Evolutionary conservation across 2,113 vertebrate species (phyloP), one percentile per base, ranked within the genome.

Genomic region (Prionailurus viverrinus): DNA sequence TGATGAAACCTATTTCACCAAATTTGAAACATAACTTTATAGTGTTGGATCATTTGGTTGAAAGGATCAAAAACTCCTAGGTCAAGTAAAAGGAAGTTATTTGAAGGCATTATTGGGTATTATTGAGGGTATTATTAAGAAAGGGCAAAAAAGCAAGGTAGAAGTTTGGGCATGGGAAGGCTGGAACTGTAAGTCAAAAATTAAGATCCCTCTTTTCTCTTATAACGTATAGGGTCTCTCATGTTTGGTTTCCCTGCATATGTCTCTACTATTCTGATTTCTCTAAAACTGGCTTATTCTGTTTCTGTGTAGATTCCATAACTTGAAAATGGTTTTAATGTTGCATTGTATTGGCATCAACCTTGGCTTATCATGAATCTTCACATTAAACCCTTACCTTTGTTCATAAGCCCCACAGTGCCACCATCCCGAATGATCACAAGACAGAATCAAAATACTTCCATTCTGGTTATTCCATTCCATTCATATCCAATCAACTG

Each of bases 281-380:
- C n/a, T 63, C 25, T 83, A 71, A 79, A 79, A 48, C 27, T 63
- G 41, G 2, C 33, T 94, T 53, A 74, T 74, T 69, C 80, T 89
- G 1, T 68, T 88, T 94, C 65, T 85, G 55, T 45, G 5, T 68
- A 36, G 21, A 74, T 68, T 80, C 61, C 11, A 23, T 68, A 61
- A 88, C 13, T 33, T 95, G 87, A 81, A 94, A 95, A 92, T 94
- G 48, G 51, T 29, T 48, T 93, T 89, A 66, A 71, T 39, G 31
- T 89, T 78, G 36, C 36, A 31, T 31, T n/a, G 4, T 25, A 69
- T 39, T 82, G n/a, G 31, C 14, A 45, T 90, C 45, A 63, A 18
- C 7, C 23, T 71, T 73, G 63, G 19, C 51, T 85, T 74, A 45
- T 61, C 27, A 94, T 61, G 39, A 73, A 53, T 80, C 69, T 89